These are phyloP conservation scores for Ceratina australensis DNA, from an alignment of 1,140 invertebrate species.

Conservation along the genomic window DNA sequence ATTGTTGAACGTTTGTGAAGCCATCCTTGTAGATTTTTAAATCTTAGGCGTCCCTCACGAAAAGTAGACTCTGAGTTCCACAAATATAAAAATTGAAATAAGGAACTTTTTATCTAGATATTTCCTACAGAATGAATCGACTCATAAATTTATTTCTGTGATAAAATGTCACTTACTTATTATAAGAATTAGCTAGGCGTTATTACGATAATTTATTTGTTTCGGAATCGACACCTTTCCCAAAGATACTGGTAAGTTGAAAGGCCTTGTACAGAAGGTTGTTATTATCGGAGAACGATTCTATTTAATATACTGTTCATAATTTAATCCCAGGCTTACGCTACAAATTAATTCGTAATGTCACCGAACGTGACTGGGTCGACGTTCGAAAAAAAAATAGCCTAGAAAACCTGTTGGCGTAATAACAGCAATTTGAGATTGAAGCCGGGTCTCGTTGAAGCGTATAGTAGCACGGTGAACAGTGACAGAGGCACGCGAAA, in stretches of 20 bases:
- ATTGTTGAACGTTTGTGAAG: constrained; percentile 27
- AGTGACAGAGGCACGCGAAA: constrained; percentile 27
- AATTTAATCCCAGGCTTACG: not conserved
- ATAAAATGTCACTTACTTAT: too few species aligned
- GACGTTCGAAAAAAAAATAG: not conserved
- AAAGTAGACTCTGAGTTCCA: too few species aligned
- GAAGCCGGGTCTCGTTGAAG: constrained; percentile 7
- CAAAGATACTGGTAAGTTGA: too few species aligned
- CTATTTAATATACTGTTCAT: not conserved
- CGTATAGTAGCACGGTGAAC: not conserved
- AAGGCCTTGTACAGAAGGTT: too few species aligned
- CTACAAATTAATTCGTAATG: not conserved
- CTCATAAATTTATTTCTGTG: too few species aligned
- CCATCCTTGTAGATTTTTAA: constrained; percentile 12
- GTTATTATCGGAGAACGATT: not conserved
- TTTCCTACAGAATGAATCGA: too few species aligned
- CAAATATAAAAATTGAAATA: too few species aligned
- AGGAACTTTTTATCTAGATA: too few species aligned
- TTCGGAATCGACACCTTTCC: too few species aligned
- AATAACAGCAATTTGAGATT: constrained; percentile 28
- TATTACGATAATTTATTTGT: too few species aligned
- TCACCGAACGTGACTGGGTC: not conserved
- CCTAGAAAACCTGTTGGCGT: not conserved
- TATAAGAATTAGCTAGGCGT: too few species aligned
- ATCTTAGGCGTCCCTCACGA: too few species aligned